These are phyloP conservation scores for Notoglanidium macrostoma DNA, from an alignment of 2,797 vertebrate genomes.

Conservation along the genomic window DNA sequence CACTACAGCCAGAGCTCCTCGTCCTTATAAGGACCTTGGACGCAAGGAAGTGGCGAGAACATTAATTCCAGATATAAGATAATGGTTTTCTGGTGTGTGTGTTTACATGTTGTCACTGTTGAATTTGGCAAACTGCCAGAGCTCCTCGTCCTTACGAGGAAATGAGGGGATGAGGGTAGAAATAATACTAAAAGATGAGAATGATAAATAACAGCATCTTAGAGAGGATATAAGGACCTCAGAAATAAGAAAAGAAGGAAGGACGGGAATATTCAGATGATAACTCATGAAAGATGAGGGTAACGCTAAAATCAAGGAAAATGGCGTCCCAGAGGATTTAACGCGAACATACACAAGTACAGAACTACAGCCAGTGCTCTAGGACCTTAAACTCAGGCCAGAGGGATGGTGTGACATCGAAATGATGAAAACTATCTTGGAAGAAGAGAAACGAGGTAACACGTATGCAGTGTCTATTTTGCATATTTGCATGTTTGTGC, in stretches of 20 bases:
- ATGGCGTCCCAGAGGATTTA: not conserved
- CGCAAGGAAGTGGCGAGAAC: constrained; percentile 32
- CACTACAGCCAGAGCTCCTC: constrained; percentile 99
- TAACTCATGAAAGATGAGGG: not conserved
- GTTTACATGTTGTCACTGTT: constrained; percentile 34
- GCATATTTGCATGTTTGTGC: not conserved
- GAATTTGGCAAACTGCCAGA: constrained; percentile 3
- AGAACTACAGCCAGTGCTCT: not conserved
- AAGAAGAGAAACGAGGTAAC: not conserved
- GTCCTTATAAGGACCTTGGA: constrained; percentile 82
- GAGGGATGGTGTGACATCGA: not conserved
- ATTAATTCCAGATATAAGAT: constrained; percentile 27
- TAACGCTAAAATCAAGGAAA: not conserved
- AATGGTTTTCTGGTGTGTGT: constrained; percentile 33
- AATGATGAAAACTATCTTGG: not conserved
- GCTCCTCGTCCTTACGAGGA: constrained; percentile 8
- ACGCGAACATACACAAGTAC: not conserved
- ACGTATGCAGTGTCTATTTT: not conserved
- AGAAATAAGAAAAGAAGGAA: not conserved
- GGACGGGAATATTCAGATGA: not conserved
- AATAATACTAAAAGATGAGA: not conserved
- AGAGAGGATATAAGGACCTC: not conserved
- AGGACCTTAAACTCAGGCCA: not conserved
- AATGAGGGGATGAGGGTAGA: not conserved
- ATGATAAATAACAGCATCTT: not conserved